These are phyloP conservation scores for Sussaba pulchella DNA, from an alignment of 2,888 invertebrate species.

Conservation along the genomic window DNA sequence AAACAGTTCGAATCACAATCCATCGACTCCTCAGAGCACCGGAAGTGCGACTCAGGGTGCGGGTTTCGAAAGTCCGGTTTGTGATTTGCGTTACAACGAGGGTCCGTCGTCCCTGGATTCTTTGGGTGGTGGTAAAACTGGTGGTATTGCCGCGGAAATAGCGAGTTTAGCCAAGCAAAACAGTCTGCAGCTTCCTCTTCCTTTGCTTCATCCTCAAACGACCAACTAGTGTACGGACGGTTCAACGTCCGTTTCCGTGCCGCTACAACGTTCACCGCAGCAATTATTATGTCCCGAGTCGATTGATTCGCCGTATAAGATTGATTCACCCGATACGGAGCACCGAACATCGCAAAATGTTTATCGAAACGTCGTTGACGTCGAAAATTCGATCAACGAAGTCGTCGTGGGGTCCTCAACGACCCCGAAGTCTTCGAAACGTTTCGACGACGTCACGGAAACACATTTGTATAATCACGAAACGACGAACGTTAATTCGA, in stretches of 20 bases:
- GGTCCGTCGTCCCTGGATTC: slow-evolving; percentile 82
- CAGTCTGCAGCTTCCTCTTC: slow-evolving; percentile 83
- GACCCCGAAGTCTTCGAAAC: too few species aligned
- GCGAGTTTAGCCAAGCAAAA: slow-evolving; percentile 83
- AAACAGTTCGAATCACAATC: slow-evolving; percentile 80
- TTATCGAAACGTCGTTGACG: slow-evolving; percentile 76
- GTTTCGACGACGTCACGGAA: slow-evolving; percentile 61
- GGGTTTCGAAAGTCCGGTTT: slow-evolving; percentile 83
- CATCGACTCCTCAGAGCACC: slow-evolving; percentile 82
- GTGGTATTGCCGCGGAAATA: slow-evolving; percentile 81
- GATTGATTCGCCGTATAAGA: slow-evolving; percentile 74
- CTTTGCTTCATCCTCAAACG: slow-evolving; percentile 83
- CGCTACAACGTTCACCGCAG: slow-evolving; percentile 73
- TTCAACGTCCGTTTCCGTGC: slow-evolving; percentile 79
- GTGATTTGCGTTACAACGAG: slow-evolving; percentile 83
- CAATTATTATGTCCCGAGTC: slow-evolving; percentile 79
- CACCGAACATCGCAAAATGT: slow-evolving; percentile 79
- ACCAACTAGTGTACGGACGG: slow-evolving; percentile 84
- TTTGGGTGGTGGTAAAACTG: slow-evolving; percentile 77
- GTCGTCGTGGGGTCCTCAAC: too few species aligned
- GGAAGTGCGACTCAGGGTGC: slow-evolving; percentile 80
- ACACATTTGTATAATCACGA: slow-evolving; percentile 77
- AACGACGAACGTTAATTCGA: slow-evolving; percentile 73
- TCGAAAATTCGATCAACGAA: too few species aligned
- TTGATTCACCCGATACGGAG: slow-evolving; percentile 51